A percentile compares a stretch with the other conserved stretches of the same genome.
Conservation (phyloP, 2,797 vertebrate species). For the Linurgus olivaceus region DNA sequence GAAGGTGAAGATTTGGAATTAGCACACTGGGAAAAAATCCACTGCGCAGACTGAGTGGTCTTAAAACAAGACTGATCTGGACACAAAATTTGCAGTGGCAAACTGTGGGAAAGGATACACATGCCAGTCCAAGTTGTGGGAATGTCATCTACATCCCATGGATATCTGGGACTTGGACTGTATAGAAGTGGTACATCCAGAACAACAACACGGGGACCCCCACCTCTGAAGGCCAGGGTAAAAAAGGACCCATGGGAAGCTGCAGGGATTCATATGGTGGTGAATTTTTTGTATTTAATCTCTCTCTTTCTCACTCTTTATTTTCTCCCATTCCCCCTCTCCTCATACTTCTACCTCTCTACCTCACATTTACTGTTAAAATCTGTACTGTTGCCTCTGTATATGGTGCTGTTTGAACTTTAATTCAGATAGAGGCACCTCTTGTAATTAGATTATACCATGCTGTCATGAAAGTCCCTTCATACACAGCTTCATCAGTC, state of each 20-base stretch:
- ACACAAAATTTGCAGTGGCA: neutral
- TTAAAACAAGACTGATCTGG: neutral
- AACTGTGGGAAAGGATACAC: neutral
- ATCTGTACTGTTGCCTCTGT: neutral
- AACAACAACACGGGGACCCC: neutral
- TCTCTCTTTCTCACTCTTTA: neutral
- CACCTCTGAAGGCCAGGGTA: too few species aligned
- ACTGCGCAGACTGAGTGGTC: neutral
- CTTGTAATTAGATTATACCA: neutral
- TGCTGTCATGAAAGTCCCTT: fast-evolving
- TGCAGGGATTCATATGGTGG: neutral
- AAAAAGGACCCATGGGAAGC: fast-evolving
- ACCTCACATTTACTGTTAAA: neutral
- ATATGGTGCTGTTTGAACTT: neutral
- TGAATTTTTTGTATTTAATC: neutral
- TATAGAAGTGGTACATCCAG: neutral
- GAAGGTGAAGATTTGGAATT: neutral
- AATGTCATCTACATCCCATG: neutral
- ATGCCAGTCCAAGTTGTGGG: neutral
- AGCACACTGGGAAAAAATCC: neutral
- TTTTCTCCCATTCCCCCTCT: neutral
- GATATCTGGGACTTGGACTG: neutral
- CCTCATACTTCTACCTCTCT: neutral
- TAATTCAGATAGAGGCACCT: neutral
- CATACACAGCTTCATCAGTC: neutral